Conservation (phyloP, 2,888 invertebrate genomes). For the Eilema griseolum region DNA sequence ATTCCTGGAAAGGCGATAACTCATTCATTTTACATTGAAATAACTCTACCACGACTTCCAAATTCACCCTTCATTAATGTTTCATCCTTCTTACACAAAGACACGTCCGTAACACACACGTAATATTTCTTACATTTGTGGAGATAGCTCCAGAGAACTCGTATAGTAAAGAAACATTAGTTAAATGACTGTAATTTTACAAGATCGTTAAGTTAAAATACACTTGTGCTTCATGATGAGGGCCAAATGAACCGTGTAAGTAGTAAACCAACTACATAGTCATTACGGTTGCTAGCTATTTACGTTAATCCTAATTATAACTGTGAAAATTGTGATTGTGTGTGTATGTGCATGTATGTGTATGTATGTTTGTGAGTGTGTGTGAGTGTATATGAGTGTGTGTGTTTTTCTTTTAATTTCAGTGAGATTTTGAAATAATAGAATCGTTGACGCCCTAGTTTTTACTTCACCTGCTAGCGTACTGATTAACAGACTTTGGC, state of each 20-base stretch:
- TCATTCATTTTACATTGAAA: background rate
- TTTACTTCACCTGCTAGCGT: no score
- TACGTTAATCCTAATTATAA: background rate
- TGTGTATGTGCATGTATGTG: background rate
- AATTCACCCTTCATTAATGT: background rate
- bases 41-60: background rate
- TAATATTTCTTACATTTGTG: constrained; percentile 3
- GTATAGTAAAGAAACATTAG: background rate
- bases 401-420: no score
- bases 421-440: no score
- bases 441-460: no score
- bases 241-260: background rate
- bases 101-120: background rate
- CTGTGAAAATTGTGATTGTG: background rate
- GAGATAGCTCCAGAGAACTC: background rate
- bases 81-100: background rate
- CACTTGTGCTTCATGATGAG: background rate
- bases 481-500: no score
- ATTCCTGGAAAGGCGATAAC: no score
- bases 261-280: background rate
- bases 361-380: background rate
- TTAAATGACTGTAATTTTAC: constrained; percentile 13
- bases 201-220: constrained; percentile 7
- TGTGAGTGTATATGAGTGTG: no score
- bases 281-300: background rate